Evolutionary conservation across 2,888 invertebrate species (phyloP), one percentile per base, ranked within the genome.

Genomic region (Timema podura): DNA sequence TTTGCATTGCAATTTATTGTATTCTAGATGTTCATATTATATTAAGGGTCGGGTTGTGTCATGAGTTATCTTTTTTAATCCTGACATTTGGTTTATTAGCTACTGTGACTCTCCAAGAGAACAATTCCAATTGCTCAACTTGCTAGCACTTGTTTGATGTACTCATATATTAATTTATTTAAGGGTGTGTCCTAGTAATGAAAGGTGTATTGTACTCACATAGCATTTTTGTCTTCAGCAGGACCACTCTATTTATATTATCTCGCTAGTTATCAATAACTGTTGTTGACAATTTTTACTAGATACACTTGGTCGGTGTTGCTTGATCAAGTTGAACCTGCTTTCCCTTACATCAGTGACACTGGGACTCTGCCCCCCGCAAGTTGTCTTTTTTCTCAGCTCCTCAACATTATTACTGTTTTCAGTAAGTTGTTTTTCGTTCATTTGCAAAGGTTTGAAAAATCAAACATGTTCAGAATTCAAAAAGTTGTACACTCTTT

Each of bases 381-480:
- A 78, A 91, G 90, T 79, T 92, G 92, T 79, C 86, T 92, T 72
- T 93, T 93, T 80, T 89, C 89, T 0, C 89, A 91, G 79, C 82
- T 90, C 54, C 83, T 92, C 48, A 91, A 91, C 77, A 82, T 91
- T 66, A 87, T 88, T 66, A 86, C 89, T 69, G 82, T 88, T 67
- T 79, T 89, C 67, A 80, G 89, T 89, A 82, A 85, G 87, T 81
- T 30, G 30, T 30, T 30, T 30, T 30, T 30, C 1, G 30, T 30
- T 30, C 3, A 30, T 30, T 30, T 30, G 30, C 30, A 30, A 30
- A 30, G 30, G 30, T 30, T 30, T 30, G 30, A 30, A 30, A 30
- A 30, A 30, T 30, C 30, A 30, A 30, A 3, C 3, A 30, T 30
- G 1, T 30, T 30, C 30, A 30, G 30, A 30, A 30, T 30, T 30